Evolutionary conservation across 2,113 vertebrate genomes (phyloP).

Genomic region (Takifugu flavidus): DNA sequence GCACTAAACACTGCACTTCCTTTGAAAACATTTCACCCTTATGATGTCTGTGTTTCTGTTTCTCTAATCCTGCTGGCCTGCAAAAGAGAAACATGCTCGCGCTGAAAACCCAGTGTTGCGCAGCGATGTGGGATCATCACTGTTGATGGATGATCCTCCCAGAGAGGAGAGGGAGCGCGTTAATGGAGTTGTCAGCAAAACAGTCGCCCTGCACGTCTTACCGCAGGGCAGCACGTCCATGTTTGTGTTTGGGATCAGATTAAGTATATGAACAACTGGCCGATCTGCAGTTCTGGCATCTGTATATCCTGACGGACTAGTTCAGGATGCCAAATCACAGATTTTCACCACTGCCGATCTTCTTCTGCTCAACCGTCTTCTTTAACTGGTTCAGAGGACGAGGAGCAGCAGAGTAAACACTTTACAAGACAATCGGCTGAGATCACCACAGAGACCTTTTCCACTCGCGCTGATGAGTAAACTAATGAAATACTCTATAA

Average conservation of each 20-base stretch:
- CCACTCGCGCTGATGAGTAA: constrained; percentile 24
- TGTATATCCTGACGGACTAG: constrained; percentile 15
- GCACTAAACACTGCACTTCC: constrained; percentile 35
- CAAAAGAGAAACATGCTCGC: constrained; percentile 43
- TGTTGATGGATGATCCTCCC: constrained; percentile 37
- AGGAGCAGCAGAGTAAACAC: constrained; percentile 18
- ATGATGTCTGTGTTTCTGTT: constrained; percentile 10
- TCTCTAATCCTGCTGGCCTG: constrained; percentile 28
- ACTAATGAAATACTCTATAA: constrained; percentile 30
- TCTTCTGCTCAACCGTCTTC: not conserved
- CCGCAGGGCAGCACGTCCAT: constrained; percentile 5
- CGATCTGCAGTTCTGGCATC: constrained; percentile 5
- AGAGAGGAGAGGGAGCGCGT: constrained; percentile 28
- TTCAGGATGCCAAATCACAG: constrained; percentile 13
- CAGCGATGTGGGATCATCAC: constrained; percentile 18
- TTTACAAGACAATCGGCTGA: constrained; percentile 25
- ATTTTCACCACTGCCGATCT: constrained; percentile 13
- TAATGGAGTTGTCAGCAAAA: constrained; percentile 36
- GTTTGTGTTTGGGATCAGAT: constrained; percentile 15
- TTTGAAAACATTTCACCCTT: constrained; percentile 24
- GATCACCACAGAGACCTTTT: constrained; percentile 26
- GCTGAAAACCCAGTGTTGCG: not conserved
- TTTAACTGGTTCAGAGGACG: not conserved
- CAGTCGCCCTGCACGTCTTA: constrained; percentile 6
- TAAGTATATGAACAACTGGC: not conserved